Evolutionary conservation across 2,113 vertebrate species (phyloP), one percentile per base, ranked within the genome.

Genomic region (Indicator indicator): DNA sequence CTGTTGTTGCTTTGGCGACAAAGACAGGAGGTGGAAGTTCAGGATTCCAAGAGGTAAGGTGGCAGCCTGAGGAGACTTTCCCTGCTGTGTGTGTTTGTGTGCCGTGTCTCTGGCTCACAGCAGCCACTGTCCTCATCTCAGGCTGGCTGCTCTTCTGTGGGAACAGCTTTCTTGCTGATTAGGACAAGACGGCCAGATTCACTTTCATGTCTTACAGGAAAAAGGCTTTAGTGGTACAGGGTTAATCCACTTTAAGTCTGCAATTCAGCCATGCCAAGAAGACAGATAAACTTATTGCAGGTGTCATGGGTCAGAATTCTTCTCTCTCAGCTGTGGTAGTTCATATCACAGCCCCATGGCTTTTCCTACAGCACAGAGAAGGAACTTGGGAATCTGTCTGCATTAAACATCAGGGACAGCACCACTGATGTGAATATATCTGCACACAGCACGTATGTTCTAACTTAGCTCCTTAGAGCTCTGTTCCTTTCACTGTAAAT

Each of bases 401-500:
- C 17, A 1, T 56, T 48, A 20, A 67, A 32, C 24, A 16, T 40
- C 54, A 58, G 52, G 32, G 27, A 89, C 68, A 91, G 63, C 44
- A 55, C 26, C 21, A 6, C 59, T 33, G n/a, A 38, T 20, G 28
- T 3, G 50, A 26, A 0, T n/a, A 5, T 58, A 7, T 40, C 50
- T 2, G 0, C 44, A 9, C 30, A 14, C 19, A 48, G 38, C 7
- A 6, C 17, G 0, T 11, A 1, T 16, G 30, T 54, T 81, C 46
- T 80, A 38, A 54, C 12, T 74, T 69, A 44, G n/a, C 46, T 87
- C 50, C 59, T 26, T 70, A 55, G 20, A 6, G 32, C 15, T 52
- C 27, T 68, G 50, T 48, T 46, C 6, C 67, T 82, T 27, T 14
- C 6, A 4, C 7, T 60, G 0, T 9, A 56, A 48, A 16, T 75